Conservation (phyloP, 2,797 vertebrate genomes). For the Lates japonicus region DNA sequence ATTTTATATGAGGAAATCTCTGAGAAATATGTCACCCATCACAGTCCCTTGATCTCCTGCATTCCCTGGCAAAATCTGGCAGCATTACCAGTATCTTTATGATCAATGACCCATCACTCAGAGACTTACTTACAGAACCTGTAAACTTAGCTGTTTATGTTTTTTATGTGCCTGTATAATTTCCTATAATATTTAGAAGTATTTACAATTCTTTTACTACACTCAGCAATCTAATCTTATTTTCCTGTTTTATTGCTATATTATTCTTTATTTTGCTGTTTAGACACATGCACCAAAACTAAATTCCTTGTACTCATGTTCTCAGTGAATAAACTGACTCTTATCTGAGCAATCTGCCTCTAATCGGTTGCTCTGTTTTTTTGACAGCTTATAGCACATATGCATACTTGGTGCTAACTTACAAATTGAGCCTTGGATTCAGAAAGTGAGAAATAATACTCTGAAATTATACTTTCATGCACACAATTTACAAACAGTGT, state of each 20-base stretch:
- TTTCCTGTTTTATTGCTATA: background rate
- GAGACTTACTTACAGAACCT: background rate
- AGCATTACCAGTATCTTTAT: background rate
- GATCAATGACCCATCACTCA: background rate
- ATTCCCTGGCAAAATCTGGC: background rate
- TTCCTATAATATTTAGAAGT: background rate
- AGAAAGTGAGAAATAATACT: background rate
- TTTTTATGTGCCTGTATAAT: background rate
- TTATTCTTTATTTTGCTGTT: background rate
- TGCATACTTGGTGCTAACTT: background rate
- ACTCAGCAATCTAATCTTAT: background rate
- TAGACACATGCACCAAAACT: background rate
- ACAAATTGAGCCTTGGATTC: background rate
- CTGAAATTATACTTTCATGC: conserved; percentile 15
- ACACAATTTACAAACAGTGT: background rate
- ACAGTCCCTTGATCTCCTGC: background rate
- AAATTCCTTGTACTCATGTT: background rate
- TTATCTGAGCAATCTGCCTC: background rate
- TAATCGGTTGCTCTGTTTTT: background rate
- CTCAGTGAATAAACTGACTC: background rate
- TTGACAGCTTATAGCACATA: background rate
- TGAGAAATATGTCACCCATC: background rate
- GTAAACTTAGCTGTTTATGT: background rate
- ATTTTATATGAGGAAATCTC: background rate
- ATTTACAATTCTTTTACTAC: background rate